These are phyloP conservation scores for Trochalopteron elliotii DNA, from an alignment of 2,113 vertebrate species.

Conservation along the genomic window DNA sequence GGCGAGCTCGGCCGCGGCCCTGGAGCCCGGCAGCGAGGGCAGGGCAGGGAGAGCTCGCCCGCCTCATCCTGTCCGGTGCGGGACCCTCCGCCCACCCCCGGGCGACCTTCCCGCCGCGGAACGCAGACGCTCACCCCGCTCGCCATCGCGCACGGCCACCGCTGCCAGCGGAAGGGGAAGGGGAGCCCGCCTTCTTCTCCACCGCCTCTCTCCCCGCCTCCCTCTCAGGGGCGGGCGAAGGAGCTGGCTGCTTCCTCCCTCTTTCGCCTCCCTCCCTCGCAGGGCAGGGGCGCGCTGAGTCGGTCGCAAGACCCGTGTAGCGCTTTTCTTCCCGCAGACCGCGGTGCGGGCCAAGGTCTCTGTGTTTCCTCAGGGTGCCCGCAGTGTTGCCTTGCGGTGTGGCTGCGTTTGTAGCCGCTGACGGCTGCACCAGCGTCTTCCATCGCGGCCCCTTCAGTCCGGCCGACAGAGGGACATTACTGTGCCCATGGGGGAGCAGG, in stretches of 20 bases:
- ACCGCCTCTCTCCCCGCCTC: neutral
- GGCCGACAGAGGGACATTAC: fast-evolving
- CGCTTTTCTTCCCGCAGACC: fast-evolving
- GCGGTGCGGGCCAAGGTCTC: neutral
- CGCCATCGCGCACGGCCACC: neutral
- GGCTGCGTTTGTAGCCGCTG: neutral
- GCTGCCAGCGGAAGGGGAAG: neutral
- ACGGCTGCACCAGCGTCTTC: neutral
- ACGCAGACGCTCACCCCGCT: neutral
- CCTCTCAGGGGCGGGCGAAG: neutral
- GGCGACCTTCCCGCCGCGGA: neutral
- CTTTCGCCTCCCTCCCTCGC: fast-evolving
- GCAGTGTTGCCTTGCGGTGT: neutral
- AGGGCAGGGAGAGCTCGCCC: neutral
- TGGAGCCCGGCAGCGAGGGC: neutral
- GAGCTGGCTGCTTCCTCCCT: fast-evolving
- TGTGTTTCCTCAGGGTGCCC: neutral
- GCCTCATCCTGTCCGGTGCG: neutral
- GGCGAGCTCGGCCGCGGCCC: neutral
- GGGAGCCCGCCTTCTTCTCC: neutral
- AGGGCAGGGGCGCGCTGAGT: fast-evolving
- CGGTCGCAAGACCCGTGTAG: fast-evolving
- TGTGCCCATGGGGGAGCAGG: neutral
- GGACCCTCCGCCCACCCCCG: too few species aligned
- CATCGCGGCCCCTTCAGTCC: neutral